These are phyloP conservation scores for Volucella inanis DNA, from an alignment of 2,888 invertebrate species.

Conservation along the genomic window DNA sequence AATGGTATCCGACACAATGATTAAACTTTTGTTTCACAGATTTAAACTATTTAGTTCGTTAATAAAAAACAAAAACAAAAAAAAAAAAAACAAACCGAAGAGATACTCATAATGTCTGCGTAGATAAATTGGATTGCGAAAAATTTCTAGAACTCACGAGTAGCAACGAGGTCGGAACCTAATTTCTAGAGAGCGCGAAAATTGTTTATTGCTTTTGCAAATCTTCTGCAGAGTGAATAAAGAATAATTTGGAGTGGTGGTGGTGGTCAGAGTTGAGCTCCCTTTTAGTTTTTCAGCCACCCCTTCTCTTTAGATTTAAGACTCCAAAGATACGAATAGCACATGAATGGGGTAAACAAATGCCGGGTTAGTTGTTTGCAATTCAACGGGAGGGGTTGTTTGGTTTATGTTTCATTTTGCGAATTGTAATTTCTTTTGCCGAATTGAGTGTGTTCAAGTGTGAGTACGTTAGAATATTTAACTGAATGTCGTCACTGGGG, in stretches of 20 bases:
- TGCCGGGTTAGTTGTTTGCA: slow-evolving; percentile 27
- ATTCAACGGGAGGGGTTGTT: slow-evolving; percentile 19
- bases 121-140: slow-evolving; percentile 29
- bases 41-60: neutral
- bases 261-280: slow-evolving; percentile 7
- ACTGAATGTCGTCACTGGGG: slow-evolving; percentile 20
- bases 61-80: neutral
- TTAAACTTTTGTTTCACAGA: slow-evolving; percentile 43
- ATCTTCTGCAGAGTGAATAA: slow-evolving; percentile 19
- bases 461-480: slow-evolving; percentile 2
- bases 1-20: slow-evolving; percentile 10
- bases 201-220: slow-evolving; percentile 48
- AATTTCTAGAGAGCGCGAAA: slow-evolving; percentile 17
- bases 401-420: slow-evolving; percentile 26
- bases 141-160: slow-evolving; percentile 23
- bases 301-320: slow-evolving; percentile 1
- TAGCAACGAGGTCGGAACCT: slow-evolving; percentile 42
- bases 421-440: neutral
- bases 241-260: neutral
- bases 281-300: slow-evolving; percentile 10
- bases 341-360: slow-evolving; percentile 24
- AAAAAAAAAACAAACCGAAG: neutral
- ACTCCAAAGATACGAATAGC: neutral
- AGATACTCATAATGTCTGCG: slow-evolving; percentile 32
- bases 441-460: slow-evolving; percentile 11